These are phyloP conservation scores for Heliothis peltigera DNA, from an alignment of 2,888 invertebrate species.

Conservation along the genomic window DNA sequence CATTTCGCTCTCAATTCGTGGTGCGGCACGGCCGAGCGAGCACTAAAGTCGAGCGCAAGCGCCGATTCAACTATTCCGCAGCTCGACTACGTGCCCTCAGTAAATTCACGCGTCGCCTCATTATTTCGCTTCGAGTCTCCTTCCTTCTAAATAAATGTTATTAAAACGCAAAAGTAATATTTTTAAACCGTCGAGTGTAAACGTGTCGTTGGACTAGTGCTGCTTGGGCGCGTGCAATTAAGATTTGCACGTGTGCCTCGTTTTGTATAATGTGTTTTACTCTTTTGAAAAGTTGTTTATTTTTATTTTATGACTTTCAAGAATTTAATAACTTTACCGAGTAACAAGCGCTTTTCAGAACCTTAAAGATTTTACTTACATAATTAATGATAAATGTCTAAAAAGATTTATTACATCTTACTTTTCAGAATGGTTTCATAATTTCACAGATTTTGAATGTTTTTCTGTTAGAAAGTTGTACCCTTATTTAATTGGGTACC, in stretches of 20 bases:
- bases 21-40: conserved; percentile 70
- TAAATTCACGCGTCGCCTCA: conserved; percentile 80
- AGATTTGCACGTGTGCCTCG: conserved; percentile 72
- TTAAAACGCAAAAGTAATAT: conserved; percentile 84
- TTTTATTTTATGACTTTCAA: conserved; percentile 63
- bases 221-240: conserved; percentile 75
- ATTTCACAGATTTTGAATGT: conserved; percentile 5
- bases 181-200: conserved; percentile 79
- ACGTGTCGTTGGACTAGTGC: conserved; percentile 66
- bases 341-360: conserved; percentile 28
- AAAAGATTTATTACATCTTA: conserved; percentile 14
- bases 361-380: conserved; percentile 28
- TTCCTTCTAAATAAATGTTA: conserved; percentile 81
- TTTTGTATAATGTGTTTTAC: conserved; percentile 67
- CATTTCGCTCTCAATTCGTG: conserved; percentile 69
- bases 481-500: background rate
- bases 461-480: conserved; percentile 17
- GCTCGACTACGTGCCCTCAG: conserved; percentile 54
- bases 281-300: conserved; percentile 62
- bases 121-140: conserved; percentile 81
- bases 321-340: conserved; percentile 64
- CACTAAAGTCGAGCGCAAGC: conserved; percentile 67
- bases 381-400: conserved; percentile 17
- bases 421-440: background rate
- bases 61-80: conserved; percentile 65